Evolutionary conservation across 2,888 invertebrate genomes (phyloP), one percentile per base, ranked within the genome.

Genomic region (Acrobasis consociella): DNA sequence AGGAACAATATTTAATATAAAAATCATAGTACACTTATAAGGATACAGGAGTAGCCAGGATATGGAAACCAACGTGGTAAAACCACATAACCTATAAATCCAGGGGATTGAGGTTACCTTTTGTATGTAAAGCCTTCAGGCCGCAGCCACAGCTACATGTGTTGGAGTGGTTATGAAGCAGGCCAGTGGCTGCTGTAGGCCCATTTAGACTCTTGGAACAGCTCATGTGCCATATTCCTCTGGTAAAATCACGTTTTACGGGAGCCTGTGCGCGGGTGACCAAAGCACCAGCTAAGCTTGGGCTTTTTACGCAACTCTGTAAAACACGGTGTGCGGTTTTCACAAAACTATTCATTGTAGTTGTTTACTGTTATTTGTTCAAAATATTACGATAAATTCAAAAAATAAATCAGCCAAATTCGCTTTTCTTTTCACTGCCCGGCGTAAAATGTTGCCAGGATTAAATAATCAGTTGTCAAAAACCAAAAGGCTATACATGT

Each of bases 161-260:
- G 69, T 94, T 90, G 74, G 94, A 94, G 71, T 94, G 94, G 65
- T 93, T 94, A 67, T 93, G 91, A 16, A 94, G 85, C 16, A 91
- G 86, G 31, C 83, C 77, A 13, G 90, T 81, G 16, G 85, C 72
- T 0, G 79, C 72, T 10, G 80, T 69, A 39, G 82, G 71, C 39
- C 87, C 87, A 70, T 87, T 87, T 64, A 90, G 67, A 62, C 87
- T 83, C 63, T 86, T 88, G 15, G 91, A 89, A 69, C 87, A 85
- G 77, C 89, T 95, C 95, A 96, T 94, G 93, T 95, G 95, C 96
- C 96, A 96, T 76, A 96, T 88, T 71, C 95, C 94, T 70, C 96
- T 91, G 0, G 95, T 94, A 69, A 95, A 93, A 83, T 95, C 95
- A 74, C 94, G 93, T 83, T 95, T 95, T 58, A 89, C 86, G 16